Evolutionary conservation across 2,797 vertebrate genomes (phyloP), one percentile per base, ranked within the genome.

Genomic region (Myotis findleyi): DNA sequence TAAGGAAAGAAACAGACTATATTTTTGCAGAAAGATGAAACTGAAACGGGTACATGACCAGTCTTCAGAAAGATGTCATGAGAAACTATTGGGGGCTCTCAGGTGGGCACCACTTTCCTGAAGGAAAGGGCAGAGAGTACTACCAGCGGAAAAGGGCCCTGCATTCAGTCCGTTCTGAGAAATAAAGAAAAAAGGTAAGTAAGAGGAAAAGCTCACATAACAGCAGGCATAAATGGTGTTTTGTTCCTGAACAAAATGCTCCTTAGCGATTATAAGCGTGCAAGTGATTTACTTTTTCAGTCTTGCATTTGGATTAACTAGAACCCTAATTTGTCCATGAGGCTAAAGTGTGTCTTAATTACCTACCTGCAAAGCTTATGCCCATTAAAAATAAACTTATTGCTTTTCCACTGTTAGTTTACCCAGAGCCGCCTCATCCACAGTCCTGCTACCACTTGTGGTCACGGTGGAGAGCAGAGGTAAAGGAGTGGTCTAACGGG

Each of bases 261-360:
- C 79, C 84, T 73, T 14, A 20, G 75, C 76, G 92, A 96, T 95
- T 83, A 92, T 16, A 96, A 76, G 47, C 90, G 33, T 81, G 44
- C 53, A 59, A 80, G 80, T 73, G 71, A 95, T 88, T 96, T 55
- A 80, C 86, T 87, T 86, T 95, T 79, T 41, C 72, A 85, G 23
- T 89, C 92, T 69, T 72, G 59, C 36, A 18, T 55, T 80, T 96
- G 82, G 82, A 91, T 96, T 96, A 96, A 96, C 83, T 76, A 82
- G 96, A 96, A 93, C 27, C 44, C 87, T 96, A 81, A 96, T 95
- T 94, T 96, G 77, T 92, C 77, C 92, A 91, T 36, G 41, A 96
- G 79, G 59, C 82, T 95, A 83, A 95, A 96, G 41, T 84, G 49
- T 92, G 64, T 92, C 93, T 96, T 93, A 95, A 96, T 96, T 95